Evolutionary conservation across 2,888 invertebrate species (phyloP), one percentile per base, ranked within the genome.

Genomic region (Syritta pipiens): DNA sequence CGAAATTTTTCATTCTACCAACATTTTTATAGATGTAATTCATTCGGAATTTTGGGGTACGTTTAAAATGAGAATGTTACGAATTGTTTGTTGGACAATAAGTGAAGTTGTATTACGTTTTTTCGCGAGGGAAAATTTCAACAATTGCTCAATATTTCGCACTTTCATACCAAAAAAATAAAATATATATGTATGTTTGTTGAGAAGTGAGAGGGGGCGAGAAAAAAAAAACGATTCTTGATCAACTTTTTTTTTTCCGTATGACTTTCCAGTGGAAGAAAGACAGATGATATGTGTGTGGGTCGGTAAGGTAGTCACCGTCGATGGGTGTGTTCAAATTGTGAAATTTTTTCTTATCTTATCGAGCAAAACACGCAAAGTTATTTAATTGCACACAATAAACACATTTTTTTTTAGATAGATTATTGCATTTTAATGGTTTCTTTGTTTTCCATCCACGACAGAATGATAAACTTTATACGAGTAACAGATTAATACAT

Each of bases 401-500:
- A 3, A 7, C 26, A 24, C 32, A n/a, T n/a, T n/a, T 6, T 17
- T 3, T 10, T 20, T 26, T 22, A 35, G 24, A 44, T 35, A 35
- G 24, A 12, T 7, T 32, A 42, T 63, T 63, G 51, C 40, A 40
- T 65, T 55, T 68, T 53, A 48, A 48, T 37, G 51, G 48, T 4
- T 24, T 62, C 22, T 57, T 20, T 37, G 5, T 48, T 35, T 35
- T 24, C 46, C 9, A 40, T 22, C 30, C 57, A 40, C 65, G 14
- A 17, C 42, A 32, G n/a, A n/a, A 48, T 24, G 35, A 26, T 49
- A 59, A 71, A 71, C 65, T 65, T 71, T 60, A 71, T 32, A 24
- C 32, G 53, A 35, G 35, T 30, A 71, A 71, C 71, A 63, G 40
- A 44, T 51, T 63, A 69, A 63, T 69, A 75, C 53, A 46, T 62